A percentile compares a stretch with the other conserved stretches of the same genome.
These are phyloP conservation scores for Drosophila grimshawi DNA, from an alignment of 1,140 invertebrate species.

Conservation along the genomic window DNA sequence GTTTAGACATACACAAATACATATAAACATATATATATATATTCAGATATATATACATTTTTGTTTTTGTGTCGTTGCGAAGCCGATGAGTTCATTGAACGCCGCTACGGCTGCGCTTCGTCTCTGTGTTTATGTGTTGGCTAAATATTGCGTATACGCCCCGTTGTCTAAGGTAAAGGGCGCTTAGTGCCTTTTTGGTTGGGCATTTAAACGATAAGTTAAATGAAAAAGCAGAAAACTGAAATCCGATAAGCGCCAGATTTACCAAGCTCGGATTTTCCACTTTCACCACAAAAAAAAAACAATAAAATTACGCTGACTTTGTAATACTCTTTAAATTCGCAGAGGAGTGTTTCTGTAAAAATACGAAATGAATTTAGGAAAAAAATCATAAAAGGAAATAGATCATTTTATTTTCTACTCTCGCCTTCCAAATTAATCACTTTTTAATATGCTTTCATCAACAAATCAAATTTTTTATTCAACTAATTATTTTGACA, in stretches of 20 bases:
- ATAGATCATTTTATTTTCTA: no score
- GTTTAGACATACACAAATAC: conserved; percentile 30
- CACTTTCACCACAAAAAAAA: conserved; percentile 29
- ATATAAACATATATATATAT: neutral
- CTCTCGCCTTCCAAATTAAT: no score
- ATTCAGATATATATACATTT: conserved; percentile 4
- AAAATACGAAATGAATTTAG: no score
- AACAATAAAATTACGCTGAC: neutral
- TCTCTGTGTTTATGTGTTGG: conserved; percentile 6
- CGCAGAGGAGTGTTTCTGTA: no score
- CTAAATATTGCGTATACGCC: conserved; percentile 66
- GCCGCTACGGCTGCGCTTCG: conserved; percentile 49
- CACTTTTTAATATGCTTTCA: no score
- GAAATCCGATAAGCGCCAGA: conserved; percentile 1
- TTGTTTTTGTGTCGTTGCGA: conserved; percentile 36
- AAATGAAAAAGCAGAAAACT: conserved; percentile 30
- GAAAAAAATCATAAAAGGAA: no score
- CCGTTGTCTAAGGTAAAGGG: conserved; percentile 53
- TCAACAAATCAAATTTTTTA: no score
- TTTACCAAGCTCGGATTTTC: conserved; percentile 15
- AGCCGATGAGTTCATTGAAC: conserved; percentile 56
- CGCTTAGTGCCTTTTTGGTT: conserved; percentile 10
- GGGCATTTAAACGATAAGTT: conserved; percentile 24
- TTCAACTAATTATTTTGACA: no score
- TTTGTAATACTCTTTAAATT: conserved; percentile 7